Percentiles rank a stretch among this genome's conserved stretches.
Evolutionary conservation across 2,113 vertebrate species (phyloP).

Genomic region (Dipodomys ordii): DNA sequence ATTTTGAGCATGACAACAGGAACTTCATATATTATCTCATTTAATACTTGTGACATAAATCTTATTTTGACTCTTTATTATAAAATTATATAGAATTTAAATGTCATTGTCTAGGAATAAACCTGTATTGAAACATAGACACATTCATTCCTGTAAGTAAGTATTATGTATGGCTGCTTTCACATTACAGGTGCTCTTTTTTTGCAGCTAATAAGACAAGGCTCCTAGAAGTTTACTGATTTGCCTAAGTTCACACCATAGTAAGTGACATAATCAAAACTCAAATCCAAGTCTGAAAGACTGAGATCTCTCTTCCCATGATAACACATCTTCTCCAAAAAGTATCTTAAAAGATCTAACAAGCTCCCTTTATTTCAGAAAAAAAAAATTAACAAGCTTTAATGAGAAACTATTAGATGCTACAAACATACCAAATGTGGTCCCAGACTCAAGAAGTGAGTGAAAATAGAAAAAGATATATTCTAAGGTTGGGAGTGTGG

Average conservation of each 20-base stretch:
- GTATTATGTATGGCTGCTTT: no score
- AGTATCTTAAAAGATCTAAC: neutral
- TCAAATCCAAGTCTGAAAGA: neutral
- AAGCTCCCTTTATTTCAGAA: conserved; percentile 33
- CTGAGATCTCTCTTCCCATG: neutral
- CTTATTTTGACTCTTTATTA: neutral
- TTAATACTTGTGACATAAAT: neutral
- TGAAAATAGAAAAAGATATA: neutral
- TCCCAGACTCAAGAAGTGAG: neutral
- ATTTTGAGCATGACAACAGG: neutral
- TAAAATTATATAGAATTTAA: no score
- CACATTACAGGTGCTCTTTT: neutral
- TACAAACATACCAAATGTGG: neutral
- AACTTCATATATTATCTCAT: neutral
- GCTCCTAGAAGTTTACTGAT: conserved; percentile 3
- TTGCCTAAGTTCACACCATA: neutral
- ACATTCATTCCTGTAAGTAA: no score
- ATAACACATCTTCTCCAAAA: neutral
- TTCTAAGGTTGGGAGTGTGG: no score
- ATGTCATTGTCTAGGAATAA: no score
- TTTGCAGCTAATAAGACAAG: neutral
- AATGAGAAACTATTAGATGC: neutral
- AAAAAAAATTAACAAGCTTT: neutral
- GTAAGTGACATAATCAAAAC: neutral
- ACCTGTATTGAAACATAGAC: no score